Evolutionary conservation across 2,888 invertebrate genomes (phyloP).

Genomic region (Sarcophaga variegata): DNA sequence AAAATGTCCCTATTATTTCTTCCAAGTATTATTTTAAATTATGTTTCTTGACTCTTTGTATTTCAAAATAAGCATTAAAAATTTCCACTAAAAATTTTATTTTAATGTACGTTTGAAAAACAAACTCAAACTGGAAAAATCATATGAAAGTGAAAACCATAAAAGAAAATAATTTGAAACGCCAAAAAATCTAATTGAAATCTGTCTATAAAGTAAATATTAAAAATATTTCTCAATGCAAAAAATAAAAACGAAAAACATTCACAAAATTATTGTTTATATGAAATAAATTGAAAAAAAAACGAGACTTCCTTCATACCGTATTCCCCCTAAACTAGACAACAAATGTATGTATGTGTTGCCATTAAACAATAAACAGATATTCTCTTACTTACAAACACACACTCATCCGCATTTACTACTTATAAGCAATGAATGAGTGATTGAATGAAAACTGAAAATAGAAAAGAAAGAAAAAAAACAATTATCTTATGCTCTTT

Average conservation of each 20-base stretch:
- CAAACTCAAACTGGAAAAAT: not conserved
- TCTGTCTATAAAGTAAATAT: conserved; percentile 5
- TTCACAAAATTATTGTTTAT: conserved; percentile 42
- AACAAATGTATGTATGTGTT: conserved; percentile 22
- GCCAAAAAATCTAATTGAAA: conserved; percentile 35
- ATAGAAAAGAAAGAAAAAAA: not conserved
- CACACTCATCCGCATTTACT: not conserved
- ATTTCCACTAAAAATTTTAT: conserved; percentile 30
- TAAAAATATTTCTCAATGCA: conserved; percentile 26
- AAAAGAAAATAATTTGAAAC: conserved; percentile 15
- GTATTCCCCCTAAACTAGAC: not conserved
- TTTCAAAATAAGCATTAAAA: not conserved
- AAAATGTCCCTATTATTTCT: too few species aligned
- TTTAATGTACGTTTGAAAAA: not conserved
- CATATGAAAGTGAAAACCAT: not conserved
- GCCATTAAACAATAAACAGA: not conserved
- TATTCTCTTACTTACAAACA: not conserved
- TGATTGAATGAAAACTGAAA: not conserved
- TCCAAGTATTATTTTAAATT: too few species aligned
- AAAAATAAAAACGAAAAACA: not conserved
- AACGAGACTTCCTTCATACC: not conserved
- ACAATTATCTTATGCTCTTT: conserved; percentile 5
- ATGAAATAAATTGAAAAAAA: conserved; percentile 3
- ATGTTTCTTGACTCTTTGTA: not conserved
- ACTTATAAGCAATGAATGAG: not conserved